A percentile compares a stretch with the other conserved stretches of the same genome.
These are phyloP conservation scores for Psococerastis gibbosa DNA, from an alignment of 2,888 invertebrate species.

Conservation along the genomic window DNA sequence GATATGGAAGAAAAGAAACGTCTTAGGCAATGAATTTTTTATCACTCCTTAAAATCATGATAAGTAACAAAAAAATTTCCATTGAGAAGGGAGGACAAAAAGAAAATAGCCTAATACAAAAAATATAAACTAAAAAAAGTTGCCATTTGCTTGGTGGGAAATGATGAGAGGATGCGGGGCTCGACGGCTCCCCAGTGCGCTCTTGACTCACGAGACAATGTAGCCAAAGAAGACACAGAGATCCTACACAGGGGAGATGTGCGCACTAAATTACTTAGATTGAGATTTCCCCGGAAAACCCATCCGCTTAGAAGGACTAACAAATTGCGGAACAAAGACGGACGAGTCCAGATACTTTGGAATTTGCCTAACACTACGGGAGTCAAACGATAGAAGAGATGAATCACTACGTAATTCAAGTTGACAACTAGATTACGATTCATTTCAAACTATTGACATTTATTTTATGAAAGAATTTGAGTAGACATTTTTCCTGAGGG, in stretches of 20 bases:
- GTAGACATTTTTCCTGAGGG: slow-evolving; percentile 5
- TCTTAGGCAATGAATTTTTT: not conserved
- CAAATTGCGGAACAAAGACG: too few relatives aligned
- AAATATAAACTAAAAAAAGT: slow-evolving; percentile 10
- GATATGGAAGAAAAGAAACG: too few relatives aligned
- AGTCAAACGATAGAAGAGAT: slow-evolving; percentile 10
- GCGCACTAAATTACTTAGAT: too few relatives aligned
- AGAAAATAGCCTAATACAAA: slow-evolving; percentile 10
- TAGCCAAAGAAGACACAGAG: not conserved
- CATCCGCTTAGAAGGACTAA: too few relatives aligned
- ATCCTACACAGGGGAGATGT: too few relatives aligned
- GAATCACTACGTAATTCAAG: slow-evolving; percentile 11
- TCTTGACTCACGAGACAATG: slow-evolving; percentile 4
- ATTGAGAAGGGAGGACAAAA: not conserved
- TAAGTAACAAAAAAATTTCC: not conserved
- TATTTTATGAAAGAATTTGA: slow-evolving; percentile 11
- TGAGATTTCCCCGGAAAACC: too few relatives aligned
- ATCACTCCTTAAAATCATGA: slow-evolving; percentile 1
- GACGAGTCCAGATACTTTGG: too few relatives aligned
- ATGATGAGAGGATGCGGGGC: slow-evolving; percentile 8
- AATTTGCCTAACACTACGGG: slow-evolving; percentile 1
- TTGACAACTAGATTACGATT: slow-evolving; percentile 11
- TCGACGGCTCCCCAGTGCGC: slow-evolving; percentile 10
- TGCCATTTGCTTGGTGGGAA: slow-evolving; percentile 9
- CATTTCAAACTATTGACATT: slow-evolving; percentile 11